Evolutionary conservation across 2,113 vertebrate species (phyloP).

Genomic region (Datnioides undecimradiatus): DNA sequence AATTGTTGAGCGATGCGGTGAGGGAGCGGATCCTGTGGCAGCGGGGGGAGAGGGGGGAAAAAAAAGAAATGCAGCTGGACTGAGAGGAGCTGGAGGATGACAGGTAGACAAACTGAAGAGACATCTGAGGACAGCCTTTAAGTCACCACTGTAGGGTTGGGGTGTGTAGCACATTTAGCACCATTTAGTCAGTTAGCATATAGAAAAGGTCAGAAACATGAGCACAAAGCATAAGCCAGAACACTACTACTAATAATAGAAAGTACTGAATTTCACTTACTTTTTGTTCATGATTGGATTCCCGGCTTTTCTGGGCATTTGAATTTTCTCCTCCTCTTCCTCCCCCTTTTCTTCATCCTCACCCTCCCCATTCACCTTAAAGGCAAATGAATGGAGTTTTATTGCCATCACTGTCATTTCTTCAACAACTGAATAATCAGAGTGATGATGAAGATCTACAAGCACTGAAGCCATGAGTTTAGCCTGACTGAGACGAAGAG

Average conservation of each 20-base stretch:
- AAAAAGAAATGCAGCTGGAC: slow-evolving; percentile 15
- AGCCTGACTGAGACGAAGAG: not conserved
- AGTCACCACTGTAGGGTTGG: not conserved
- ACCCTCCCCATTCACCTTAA: slow-evolving; percentile 33
- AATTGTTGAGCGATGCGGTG: slow-evolving; percentile 86
- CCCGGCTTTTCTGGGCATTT: slow-evolving; percentile 89
- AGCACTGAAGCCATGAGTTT: not conserved
- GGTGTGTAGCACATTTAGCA: not conserved
- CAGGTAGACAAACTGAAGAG: not conserved
- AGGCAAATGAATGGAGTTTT: slow-evolving; percentile 13
- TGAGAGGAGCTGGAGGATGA: slow-evolving; percentile 22
- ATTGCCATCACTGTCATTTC: not conserved
- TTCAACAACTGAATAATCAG: not conserved
- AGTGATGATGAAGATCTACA: not conserved
- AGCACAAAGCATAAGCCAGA: not conserved
- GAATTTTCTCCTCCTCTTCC: slow-evolving; percentile 58
- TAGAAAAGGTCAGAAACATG: not conserved
- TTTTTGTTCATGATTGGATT: slow-evolving; percentile 92
- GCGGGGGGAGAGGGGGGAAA: not conserved
- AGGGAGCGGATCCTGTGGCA: slow-evolving; percentile 90
- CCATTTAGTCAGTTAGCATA: not conserved
- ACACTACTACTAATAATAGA: too few species aligned
- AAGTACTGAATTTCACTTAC: slow-evolving; percentile 56
- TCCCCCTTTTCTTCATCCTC: slow-evolving; percentile 43
- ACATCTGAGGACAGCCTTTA: not conserved